These are phyloP conservation scores for Pollachius pollachius DNA, from an alignment of 2,113 vertebrate genomes.

Conservation along the genomic window DNA sequence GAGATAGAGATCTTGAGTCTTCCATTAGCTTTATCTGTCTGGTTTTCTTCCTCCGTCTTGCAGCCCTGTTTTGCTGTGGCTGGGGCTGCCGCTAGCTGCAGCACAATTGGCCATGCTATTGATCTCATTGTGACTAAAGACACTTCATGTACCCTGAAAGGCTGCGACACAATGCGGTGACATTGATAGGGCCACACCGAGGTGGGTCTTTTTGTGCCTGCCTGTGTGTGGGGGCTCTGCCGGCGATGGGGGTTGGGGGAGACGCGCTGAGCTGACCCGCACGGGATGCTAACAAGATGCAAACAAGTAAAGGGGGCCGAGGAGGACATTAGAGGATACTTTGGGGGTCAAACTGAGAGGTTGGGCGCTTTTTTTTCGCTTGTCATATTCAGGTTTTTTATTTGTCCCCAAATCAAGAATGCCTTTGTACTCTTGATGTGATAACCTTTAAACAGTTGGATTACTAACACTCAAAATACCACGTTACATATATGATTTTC, in stretches of 20 bases:
- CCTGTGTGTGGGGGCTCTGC: conserved; percentile 66
- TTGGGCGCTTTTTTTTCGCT: conserved; percentile 31
- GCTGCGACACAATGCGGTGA: conserved; percentile 69
- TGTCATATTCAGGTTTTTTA: not conserved
- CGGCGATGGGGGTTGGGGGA: conserved; percentile 49
- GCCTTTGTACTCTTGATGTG: not conserved
- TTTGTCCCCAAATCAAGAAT: no score
- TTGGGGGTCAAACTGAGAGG: conserved; percentile 36
- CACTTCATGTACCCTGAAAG: conserved; percentile 76
- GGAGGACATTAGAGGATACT: not conserved
- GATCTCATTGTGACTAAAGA: conserved; percentile 73
- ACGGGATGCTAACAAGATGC: conserved; percentile 34
- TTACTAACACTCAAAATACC: no score
- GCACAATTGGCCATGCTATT: conserved; percentile 65
- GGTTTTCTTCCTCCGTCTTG: conserved; percentile 18
- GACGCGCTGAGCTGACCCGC: conserved; percentile 53
- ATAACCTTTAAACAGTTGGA: not conserved
- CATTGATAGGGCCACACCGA: conserved; percentile 74
- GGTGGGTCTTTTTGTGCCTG: conserved; percentile 71
- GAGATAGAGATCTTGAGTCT: conserved; percentile 57
- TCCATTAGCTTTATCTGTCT: conserved; percentile 56
- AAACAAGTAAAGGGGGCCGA: conserved; percentile 1
- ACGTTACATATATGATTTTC: no score
- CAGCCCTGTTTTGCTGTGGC: conserved; percentile 33
- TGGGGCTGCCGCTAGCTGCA: conserved; percentile 35